Evolutionary conservation across 2,113 vertebrate species (phyloP).

Genomic region (Mystacornis crossleyi): DNA sequence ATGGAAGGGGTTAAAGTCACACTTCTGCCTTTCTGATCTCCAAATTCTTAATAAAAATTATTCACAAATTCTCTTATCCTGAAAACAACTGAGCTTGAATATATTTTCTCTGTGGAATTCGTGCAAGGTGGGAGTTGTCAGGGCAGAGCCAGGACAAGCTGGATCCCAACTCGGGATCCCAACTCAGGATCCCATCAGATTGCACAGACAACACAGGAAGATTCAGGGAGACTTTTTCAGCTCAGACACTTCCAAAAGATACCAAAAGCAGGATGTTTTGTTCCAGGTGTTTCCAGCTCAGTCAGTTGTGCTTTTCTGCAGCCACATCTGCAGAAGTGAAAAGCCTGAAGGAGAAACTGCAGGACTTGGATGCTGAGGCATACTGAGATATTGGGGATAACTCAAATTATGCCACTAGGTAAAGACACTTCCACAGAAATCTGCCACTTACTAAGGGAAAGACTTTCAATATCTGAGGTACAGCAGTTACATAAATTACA

Average conservation of each 20-base stretch:
- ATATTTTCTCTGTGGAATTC: not conserved
- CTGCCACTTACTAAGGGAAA: not conserved
- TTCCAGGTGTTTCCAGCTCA: not conserved
- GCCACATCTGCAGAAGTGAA: not conserved
- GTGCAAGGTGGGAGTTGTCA: not conserved
- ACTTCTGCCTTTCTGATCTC: not conserved
- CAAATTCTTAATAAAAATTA: not conserved
- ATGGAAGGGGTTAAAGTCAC: not conserved
- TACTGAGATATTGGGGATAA: not conserved
- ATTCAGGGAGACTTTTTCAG: not conserved
- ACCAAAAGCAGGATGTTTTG: not conserved
- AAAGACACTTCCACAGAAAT: not conserved
- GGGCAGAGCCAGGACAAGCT: not conserved
- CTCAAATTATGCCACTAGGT: not conserved
- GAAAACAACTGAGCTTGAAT: not conserved
- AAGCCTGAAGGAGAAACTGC: not conserved
- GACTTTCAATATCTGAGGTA: not conserved
- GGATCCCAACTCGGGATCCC: no score
- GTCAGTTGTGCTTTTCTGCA: not conserved
- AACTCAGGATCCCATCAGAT: not conserved
- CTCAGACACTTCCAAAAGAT: not conserved
- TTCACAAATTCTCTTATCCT: not conserved
- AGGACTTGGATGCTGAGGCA: not conserved
- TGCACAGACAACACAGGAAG: not conserved
- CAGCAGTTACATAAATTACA: accelerated